These are phyloP conservation scores for Rousettus leschenaultii DNA, from an alignment of 2,113 vertebrate genomes.

Conservation along the genomic window DNA sequence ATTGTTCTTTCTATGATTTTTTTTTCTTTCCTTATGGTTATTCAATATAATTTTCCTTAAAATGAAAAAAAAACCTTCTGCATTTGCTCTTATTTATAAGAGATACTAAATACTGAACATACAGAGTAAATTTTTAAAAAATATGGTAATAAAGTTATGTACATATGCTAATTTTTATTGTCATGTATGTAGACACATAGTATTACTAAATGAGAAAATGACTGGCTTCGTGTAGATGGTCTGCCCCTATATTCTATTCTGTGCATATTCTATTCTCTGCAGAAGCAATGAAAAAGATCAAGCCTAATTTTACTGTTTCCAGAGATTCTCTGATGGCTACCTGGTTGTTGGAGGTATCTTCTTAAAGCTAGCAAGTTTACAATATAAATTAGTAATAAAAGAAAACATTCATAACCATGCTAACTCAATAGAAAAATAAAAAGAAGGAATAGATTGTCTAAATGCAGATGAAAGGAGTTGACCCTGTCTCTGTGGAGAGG, in stretches of 20 bases:
- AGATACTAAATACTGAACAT: neutral
- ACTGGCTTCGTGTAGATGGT: neutral
- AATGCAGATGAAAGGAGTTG: neutral
- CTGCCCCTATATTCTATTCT: neutral
- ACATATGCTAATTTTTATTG: neutral
- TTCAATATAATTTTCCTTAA: neutral
- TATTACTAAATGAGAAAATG: neutral
- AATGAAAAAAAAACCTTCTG: neutral
- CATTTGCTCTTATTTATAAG: neutral
- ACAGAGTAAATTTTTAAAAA: neutral
- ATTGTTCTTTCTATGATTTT: neutral
- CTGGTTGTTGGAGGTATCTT: neutral
- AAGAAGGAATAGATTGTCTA: neutral
- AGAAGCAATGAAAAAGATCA: neutral
- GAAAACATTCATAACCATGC: neutral
- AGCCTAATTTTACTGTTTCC: neutral
- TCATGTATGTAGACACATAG: neutral
- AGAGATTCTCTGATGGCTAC: neutral
- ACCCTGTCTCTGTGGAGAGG: neutral
- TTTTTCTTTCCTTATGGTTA: neutral
- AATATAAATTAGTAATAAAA: neutral
- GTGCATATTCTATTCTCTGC: neutral
- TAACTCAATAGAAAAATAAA: neutral
- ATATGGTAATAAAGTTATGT: neutral
- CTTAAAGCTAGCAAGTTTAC: neutral